Base-by-base conservation (phyloP, 2,113 vertebrate genomes). In the Menura novaehollandiae region DNA sequence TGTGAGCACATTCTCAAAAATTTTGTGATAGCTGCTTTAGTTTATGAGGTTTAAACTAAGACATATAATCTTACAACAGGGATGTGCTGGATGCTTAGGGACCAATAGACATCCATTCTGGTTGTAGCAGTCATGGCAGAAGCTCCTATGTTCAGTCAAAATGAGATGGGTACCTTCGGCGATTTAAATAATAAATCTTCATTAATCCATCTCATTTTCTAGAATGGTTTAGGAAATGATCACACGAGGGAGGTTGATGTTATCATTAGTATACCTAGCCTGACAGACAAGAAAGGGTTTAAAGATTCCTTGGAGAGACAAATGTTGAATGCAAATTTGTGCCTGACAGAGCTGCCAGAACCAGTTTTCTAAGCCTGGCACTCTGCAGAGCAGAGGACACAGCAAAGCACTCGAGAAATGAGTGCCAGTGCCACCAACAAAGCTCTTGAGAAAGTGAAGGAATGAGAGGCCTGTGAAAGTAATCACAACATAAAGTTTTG, bases 121-220 rank as follows among this genome's bases (percentile, higher is more conserved):
- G 43, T 64, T 71, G 76, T 49, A 77, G 84, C 47, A 92, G 69
- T 67, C 14, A 0, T 52, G 80, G 76, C 41, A 91, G 76, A 92
- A 93, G 28, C 35, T 91, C 51, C 11, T 78, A 52, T 52, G 52
- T 84, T 92, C 69, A 81, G 55, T 74, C 76, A 92, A 95, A 93
- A 92, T 44, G 89, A 89, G 52, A 68, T n/a, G 60, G 69, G 73
- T 86, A 74, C 64, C 73, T 91, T 78, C 68, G 87, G 52, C 80
- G 89, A 92, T 93, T 96, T 92, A 91, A 95, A 92, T 93, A 94
- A 77, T 92, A 91, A 91, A 76, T 52, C 91, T 93, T 95, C 94
- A 96, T 97, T 95, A 97, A 92, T 97, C 83, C 96, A 92, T 20
- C 83, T 92, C 68, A 95, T 97, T 95, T 95, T 95, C 83, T 59